These are phyloP conservation scores for Hymenochirus boettgeri DNA, from an alignment of 2,113 vertebrate genomes.

Conservation along the genomic window DNA sequence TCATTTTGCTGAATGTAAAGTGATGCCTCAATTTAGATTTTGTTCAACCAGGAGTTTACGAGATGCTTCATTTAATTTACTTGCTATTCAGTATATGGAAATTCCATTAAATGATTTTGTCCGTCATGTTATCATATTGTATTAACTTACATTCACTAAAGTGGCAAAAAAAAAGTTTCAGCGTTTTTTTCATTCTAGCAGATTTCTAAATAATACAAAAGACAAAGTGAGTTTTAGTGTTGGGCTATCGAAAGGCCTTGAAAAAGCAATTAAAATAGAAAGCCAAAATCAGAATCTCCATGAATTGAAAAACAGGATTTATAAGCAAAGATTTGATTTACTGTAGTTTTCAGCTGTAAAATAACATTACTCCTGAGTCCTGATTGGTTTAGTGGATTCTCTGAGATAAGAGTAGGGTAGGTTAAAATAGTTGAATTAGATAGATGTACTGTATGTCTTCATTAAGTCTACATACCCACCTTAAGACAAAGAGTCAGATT, in stretches of 20 bases:
- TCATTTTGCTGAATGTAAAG: slow-evolving; percentile 2
- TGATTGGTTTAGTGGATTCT: no score
- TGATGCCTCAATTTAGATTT: slow-evolving; percentile 1
- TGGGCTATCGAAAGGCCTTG: background rate
- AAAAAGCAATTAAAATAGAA: background rate
- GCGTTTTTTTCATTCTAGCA: background rate
- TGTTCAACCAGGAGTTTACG: background rate
- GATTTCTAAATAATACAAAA: background rate
- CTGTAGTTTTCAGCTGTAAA: no score
- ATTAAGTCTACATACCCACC: no score
- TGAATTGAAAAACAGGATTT: no score
- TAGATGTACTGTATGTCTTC: no score
- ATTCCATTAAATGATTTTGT: background rate
- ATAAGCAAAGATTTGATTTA: no score
- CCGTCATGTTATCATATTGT: background rate
- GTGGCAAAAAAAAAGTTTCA: background rate
- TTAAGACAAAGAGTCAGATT: no score
- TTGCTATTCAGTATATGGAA: background rate
- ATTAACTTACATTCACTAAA: background rate
- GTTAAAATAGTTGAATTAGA: no score
- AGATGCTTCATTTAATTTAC: background rate
- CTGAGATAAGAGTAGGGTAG: no score
- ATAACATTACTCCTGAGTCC: no score
- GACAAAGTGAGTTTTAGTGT: background rate
- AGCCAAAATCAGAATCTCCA: background rate